Evolutionary conservation across 1,140 invertebrate species (phyloP), one percentile per base, ranked within the genome.

Genomic region (Chlorops oryzae): DNA sequence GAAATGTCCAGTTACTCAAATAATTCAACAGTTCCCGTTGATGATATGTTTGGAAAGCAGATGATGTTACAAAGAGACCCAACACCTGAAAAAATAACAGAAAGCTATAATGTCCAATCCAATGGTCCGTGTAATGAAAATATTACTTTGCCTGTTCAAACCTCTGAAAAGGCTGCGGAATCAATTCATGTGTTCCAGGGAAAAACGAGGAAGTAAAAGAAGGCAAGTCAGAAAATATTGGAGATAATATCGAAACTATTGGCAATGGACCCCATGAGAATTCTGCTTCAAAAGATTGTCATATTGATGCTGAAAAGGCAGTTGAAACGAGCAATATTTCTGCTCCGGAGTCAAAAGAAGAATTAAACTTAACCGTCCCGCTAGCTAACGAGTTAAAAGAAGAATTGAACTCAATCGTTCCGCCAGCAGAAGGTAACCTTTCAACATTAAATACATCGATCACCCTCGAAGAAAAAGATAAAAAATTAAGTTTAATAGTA

Each of bases 1-100:
- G 63, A 65, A 35, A 54, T 66, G 47, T 39, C 42, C 61, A 5
- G 47, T n/a, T 13, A 52, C 51, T 1, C 43, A 13, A 21, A 27
- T 1, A 28, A 22, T 32, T 34, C 32, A 34, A 45, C 35, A 10
- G n/a, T 34, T 7, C 27, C 21, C 23, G 43, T 45, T 2, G 43
- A 45, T 45, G 10, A 27, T 34, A 34, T 21, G 35, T 18, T 10
- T 45, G 6, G 43, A 45, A 21, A 32, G 3, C 24, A 39, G 18
- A 23, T 24, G 27, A 20, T 10, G 6, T n/a, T 13, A 13, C 27
- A 24, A n/a, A 13, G 25, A 35, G 3, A 44, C 40, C 13, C 37
- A 5, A 18, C 12, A 13, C 0, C n/a, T 5, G 18, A 17, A 17
- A 7, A 25, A 7, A 5, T 7, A 38, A n/a, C 15, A 9, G 18